These are phyloP conservation scores for Latrodectus hesperus DNA, from an alignment of 2,888 invertebrate species.

Conservation along the genomic window DNA sequence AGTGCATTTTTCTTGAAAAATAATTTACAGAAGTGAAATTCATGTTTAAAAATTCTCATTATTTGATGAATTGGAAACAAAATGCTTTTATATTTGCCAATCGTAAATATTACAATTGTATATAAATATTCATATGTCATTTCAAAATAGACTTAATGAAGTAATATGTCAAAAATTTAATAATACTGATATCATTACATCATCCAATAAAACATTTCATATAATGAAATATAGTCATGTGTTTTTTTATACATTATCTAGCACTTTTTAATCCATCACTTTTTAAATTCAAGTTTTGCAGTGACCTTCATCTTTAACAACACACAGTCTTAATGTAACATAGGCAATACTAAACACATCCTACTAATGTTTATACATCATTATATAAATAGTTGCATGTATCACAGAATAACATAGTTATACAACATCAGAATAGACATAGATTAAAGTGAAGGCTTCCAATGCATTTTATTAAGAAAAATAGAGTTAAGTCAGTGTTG, in stretches of 20 bases:
- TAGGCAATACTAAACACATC: constrained; percentile 59
- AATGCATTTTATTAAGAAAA: constrained; percentile 37
- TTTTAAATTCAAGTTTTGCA: neutral
- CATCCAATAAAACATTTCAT: no score
- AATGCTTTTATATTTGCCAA: no score
- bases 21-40: no score
- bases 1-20: no score
- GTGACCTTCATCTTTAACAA: constrained; percentile 25
- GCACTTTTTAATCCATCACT: neutral
- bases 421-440: constrained; percentile 55
- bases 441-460: constrained; percentile 60
- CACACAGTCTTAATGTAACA: constrained; percentile 46
- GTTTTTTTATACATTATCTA: neutral
- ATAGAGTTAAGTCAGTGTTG: constrained; percentile 44
- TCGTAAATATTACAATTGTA: no score
- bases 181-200: no score
- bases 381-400: constrained; percentile 64
- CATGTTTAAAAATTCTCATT: no score
- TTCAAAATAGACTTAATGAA: no score
- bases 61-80: no score
- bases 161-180: no score
- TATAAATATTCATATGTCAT: no score
- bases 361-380: constrained; percentile 51
- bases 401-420: constrained; percentile 67
- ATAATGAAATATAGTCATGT: neutral